Conservation (phyloP, 2,113 vertebrate species). For the Brevimyrus niger region DNA sequence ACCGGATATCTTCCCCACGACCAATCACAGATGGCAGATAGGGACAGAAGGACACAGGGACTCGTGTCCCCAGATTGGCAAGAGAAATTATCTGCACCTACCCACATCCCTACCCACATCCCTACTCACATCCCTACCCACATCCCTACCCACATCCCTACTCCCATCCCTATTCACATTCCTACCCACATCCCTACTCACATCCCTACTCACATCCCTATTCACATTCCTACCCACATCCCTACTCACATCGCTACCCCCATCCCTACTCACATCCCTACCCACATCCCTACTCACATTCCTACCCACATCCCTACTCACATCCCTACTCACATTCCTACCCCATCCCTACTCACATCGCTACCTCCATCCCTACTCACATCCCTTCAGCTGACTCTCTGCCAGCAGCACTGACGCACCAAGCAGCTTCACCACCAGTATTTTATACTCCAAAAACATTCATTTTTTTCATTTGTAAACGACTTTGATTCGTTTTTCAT, state of each 20-base stretch:
- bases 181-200: too few relatives aligned
- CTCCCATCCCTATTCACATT: too few relatives aligned
- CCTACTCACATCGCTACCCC: too few relatives aligned
- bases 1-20: background rate
- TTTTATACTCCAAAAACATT: background rate
- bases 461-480: background rate
- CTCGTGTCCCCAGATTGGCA: background rate
- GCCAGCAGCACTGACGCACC: background rate
- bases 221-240: too few relatives aligned
- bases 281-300: too few relatives aligned
- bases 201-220: too few relatives aligned
- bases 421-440: background rate
- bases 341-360: too few relatives aligned
- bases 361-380: background rate
- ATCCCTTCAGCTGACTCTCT: background rate
- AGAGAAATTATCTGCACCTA: background rate
- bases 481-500: background rate
- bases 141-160: too few relatives aligned
- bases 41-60: background rate
- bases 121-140: background rate
- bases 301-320: too few relatives aligned
- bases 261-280: too few relatives aligned
- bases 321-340: too few relatives aligned
- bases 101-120: too few relatives aligned
- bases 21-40: background rate